phyloP scores from a whole-genome alignment of 2,888 invertebrate genomes.

The Aleiodes leptofemur region DNA sequence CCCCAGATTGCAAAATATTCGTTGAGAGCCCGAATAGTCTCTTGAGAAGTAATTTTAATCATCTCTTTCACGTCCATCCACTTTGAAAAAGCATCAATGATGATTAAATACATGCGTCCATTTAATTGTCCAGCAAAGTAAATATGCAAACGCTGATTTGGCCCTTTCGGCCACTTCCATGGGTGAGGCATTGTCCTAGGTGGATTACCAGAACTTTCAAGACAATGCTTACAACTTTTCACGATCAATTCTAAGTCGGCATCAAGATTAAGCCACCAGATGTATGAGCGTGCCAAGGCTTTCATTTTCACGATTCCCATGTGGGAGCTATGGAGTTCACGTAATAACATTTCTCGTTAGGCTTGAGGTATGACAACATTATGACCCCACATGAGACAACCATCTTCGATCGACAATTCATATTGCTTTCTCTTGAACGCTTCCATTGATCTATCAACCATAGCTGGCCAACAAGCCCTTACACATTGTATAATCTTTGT shows the following conservation, averaged over 20 bases:
- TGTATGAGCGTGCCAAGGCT: conserved; percentile 44
- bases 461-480: conserved; percentile 34
- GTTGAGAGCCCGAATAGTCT: too few relatives aligned
- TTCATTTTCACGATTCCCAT: conserved; percentile 48
- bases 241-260: conserved; percentile 23
- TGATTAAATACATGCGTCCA: too few relatives aligned
- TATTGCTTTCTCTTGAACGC: conserved; percentile 38
- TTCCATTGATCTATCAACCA: conserved; percentile 2
- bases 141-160: too few relatives aligned
- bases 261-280: conserved; percentile 49
- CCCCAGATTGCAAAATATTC: too few relatives aligned
- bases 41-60: too few relatives aligned
- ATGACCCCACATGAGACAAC: conserved; percentile 45
- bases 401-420: conserved; percentile 42
- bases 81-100: too few relatives aligned
- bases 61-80: too few relatives aligned
- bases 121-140: too few relatives aligned
- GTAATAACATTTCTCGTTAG: conserved; percentile 41
- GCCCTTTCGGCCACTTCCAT: conserved; percentile 37
- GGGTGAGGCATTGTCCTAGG: conserved; percentile 11
- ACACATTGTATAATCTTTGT: conserved; percentile 39
- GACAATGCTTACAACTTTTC: conserved; percentile 58
- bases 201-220: conserved; percentile 32
- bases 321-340: conserved; percentile 47
- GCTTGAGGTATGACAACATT: conserved; percentile 47